Evolutionary conservation across 2,113 vertebrate species (phyloP), one percentile per base, ranked within the genome.

Genomic region (Lycaon pictus): DNA sequence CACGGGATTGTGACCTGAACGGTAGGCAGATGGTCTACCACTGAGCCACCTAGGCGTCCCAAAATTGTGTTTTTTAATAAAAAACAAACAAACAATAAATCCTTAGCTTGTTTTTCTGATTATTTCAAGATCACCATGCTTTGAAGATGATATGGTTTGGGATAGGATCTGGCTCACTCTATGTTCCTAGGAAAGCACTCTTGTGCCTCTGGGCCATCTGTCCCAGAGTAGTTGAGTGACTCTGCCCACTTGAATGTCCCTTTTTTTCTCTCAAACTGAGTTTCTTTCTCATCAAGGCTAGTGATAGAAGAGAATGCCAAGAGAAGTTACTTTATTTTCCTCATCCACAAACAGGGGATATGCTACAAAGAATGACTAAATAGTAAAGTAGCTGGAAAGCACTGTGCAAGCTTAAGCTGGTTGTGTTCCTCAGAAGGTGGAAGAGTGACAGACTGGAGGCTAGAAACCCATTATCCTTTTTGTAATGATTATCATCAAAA

Each of bases 51-150:
- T 43, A 43, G 43, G 43, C 43, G 7, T 43, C 43, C 43, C 43
- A 43, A 7, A 43, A 43, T 43, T 43, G 43, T 43, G 43, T 43
- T 96, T 98, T 98, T 98, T 98, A 97, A 87, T 51, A 77, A 91
- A 93, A 69, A 95, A 90, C 43, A 43, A 43, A 43, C 43, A 43
- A 43, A 43, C 6, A 60, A 81, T 3, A 51, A 23, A 56, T 51
- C 6, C 7, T 25, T 91, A n/a, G 43, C 4, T 95, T 95, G 7
- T 72, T 95, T 90, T 96, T 65, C 27, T 67, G 51, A 43, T 95
- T 2, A 65, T 85, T 94, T 95, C n/a, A 67, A 81, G 35, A 58
- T 80, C 5, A 1, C 13, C n/a, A 7, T 80, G 37, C 29, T 51
- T 95, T 1, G 35, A 83, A 79, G 72, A 93, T 8, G 23, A 88